phyloP scores from a whole-genome alignment of 2,113 vertebrate genomes.

The Nycticebus coucang region DNA sequence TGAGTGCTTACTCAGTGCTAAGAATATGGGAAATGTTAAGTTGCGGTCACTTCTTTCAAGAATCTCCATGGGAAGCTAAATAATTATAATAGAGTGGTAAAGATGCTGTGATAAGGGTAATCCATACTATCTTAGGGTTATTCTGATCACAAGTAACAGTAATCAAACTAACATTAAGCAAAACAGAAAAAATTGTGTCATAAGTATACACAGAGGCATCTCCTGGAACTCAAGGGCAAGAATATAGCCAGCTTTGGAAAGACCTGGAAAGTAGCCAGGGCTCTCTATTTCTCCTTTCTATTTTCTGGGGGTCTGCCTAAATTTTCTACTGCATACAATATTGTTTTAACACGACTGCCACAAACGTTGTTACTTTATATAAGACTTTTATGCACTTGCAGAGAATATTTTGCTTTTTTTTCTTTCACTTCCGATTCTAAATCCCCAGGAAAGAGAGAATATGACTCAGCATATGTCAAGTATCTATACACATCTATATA shows the following conservation, averaged over 20 bases:
- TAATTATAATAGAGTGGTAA: slow-evolving; percentile 21
- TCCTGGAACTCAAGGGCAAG: slow-evolving; percentile 12
- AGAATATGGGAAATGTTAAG: not conserved
- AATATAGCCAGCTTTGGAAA: slow-evolving; percentile 6
- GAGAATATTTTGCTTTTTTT: not conserved
- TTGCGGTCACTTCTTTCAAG: slow-evolving; percentile 32
- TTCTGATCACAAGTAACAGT: slow-evolving; percentile 16
- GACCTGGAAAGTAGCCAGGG: not conserved
- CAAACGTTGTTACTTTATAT: not conserved
- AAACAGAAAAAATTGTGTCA: not conserved
- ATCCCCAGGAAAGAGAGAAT: slow-evolving; percentile 20
- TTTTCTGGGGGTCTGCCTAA: not conserved
- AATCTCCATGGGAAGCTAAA: slow-evolving; percentile 17
- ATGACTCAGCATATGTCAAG: not conserved
- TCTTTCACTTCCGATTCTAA: slow-evolving; percentile 12
- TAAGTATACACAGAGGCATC: not conserved
- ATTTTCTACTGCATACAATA: not conserved
- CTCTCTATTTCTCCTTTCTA: slow-evolving; percentile 26
- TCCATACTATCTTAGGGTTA: not conserved
- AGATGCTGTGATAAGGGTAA: not conserved
- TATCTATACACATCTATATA: not conserved
- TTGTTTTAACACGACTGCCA: slow-evolving; percentile 14
- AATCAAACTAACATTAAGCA: slow-evolving; percentile 4
- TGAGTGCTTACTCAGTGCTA: slow-evolving; percentile 35
- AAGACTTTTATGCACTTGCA: not conserved